Base-by-base conservation (phyloP, 2,797 vertebrate species). In the Pipistrellus pipistrellus region DNA sequence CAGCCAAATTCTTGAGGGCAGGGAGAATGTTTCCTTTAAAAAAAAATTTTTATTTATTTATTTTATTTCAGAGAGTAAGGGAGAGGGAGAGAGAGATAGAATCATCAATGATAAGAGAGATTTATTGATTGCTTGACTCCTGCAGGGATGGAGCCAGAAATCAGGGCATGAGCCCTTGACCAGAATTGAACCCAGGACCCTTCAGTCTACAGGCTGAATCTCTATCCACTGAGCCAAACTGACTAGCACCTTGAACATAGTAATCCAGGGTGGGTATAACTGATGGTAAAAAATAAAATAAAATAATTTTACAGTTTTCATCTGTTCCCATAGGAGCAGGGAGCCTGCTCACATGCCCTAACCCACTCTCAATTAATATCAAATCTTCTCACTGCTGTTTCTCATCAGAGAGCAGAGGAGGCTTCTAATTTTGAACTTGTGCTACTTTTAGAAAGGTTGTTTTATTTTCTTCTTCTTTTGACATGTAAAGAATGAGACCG, bases 391-490 rank as follows among this genome's bases (percentile, higher is more conserved):
- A 27, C 59, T 17, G 10, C 27, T 66, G 75, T 76, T 86, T 83
- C 66, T 86, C 18, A 66, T 71, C 46, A 72, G 4, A 68, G 59
- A 46, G 10, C 46, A 81, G 64, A 85, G 23, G 25, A 94, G 12
- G 1, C 81, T 85, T 88, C 71, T 91, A 69, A 68, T 82, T 88
- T 53, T 93, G 53, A 75, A 76, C 8, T 68, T 66, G 8, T 44
- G 62, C 17, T 69, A 77, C 69, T 91, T 91, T 91, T 64, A 90
- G 78, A 91, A 64, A 59, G 14, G 30, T 59, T 75, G 18, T 66
- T 69, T 81, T 88, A 25, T 41, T 93, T 89, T 75, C 64, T 44
- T 87, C 32, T 76, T 83, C 32, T 57, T 93, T 85, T 77, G 46
- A 75, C 23, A 17, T 30, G 4, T 85, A 62, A 82, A 95, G 95